Evolutionary conservation across 1,140 invertebrate species (phyloP).

Genomic region (Gryon sp.): DNA sequence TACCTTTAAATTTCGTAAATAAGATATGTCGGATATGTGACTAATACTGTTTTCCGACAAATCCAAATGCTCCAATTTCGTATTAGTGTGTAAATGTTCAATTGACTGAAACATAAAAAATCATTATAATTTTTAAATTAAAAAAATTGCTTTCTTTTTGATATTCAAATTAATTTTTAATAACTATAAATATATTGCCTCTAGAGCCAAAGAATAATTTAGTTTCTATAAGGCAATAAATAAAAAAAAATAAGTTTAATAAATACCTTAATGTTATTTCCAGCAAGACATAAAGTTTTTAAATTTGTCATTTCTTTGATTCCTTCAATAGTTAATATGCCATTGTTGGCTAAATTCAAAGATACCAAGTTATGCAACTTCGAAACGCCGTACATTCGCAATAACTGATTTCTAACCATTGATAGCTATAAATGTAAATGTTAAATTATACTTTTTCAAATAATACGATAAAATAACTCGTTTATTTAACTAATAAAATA

Average conservation of each 20-base stretch:
- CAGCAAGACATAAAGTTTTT: conserved; percentile 86
- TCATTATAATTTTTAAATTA: background rate
- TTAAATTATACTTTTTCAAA: conserved; percentile 2
- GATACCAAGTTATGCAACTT: conserved; percentile 88
- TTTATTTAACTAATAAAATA: conserved; percentile 10
- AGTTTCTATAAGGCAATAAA: conserved; percentile 9
- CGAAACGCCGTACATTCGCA: conserved; percentile 92
- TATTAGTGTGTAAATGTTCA: conserved; percentile 90
- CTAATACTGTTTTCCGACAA: conserved; percentile 93
- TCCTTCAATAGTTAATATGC: conserved; percentile 92
- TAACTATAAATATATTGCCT: conserved; percentile 19
- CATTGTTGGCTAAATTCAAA: conserved; percentile 92
- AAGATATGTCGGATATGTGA: conserved; percentile 90
- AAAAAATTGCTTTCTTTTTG: conserved; percentile 1
- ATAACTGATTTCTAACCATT: conserved; percentile 89
- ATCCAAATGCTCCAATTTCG: conserved; percentile 90
- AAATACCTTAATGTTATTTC: conserved; percentile 86
- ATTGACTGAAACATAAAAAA: conserved; percentile 85
- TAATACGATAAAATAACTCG: conserved; percentile 16
- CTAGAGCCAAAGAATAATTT: conserved; percentile 8
- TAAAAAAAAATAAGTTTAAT: conserved; percentile 10
- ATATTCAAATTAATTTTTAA: background rate
- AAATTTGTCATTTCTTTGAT: conserved; percentile 90
- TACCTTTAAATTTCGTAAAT: conserved; percentile 89
- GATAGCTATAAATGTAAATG: conserved; percentile 86